phyloP scores from a whole-genome alignment of 2,888 invertebrate species.

The Lagria hirta region DNA sequence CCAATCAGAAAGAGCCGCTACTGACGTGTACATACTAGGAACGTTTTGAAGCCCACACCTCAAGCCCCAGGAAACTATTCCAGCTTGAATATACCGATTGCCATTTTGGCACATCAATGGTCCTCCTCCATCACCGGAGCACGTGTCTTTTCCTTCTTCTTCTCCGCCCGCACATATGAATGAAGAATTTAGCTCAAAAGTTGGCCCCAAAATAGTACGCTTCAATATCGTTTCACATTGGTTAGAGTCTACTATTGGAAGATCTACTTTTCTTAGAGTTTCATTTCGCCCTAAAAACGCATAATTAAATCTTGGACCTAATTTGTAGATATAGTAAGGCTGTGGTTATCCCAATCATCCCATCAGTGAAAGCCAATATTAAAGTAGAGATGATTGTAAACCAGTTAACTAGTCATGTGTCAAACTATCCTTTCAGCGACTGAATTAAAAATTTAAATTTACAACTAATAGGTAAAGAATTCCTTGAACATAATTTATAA shows the following conservation, averaged over 20 bases:
- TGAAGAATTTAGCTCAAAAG: slow-evolving; percentile 66
- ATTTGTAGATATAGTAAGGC: too few species aligned
- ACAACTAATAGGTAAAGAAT: too few species aligned
- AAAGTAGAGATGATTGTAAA: too few species aligned
- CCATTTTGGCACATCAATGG: slow-evolving; percentile 49
- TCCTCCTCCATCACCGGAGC: slow-evolving; percentile 49
- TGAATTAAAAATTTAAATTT: too few species aligned
- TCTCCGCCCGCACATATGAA: slow-evolving; percentile 82
- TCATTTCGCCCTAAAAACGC: background rate
- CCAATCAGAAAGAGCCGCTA: slow-evolving; percentile 70
- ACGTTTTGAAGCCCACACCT: slow-evolving; percentile 72
- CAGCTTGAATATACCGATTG: slow-evolving; percentile 70
- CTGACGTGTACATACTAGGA: slow-evolving; percentile 80
- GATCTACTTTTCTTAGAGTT: slow-evolving; percentile 70
- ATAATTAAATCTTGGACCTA: too few species aligned
- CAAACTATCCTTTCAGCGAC: too few species aligned
- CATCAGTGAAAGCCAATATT: too few species aligned
- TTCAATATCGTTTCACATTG: slow-evolving; percentile 65
- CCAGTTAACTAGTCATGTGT: too few species aligned
- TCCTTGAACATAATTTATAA: too few species aligned
- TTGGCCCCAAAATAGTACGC: slow-evolving; percentile 64
- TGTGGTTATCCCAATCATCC: too few species aligned
- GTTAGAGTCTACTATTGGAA: slow-evolving; percentile 64
- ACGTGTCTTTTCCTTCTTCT: slow-evolving; percentile 70
- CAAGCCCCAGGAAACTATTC: slow-evolving; percentile 89